Evolutionary conservation across 2,113 vertebrate species (phyloP).

Genomic region (Forbesichthys papilliferus): DNA sequence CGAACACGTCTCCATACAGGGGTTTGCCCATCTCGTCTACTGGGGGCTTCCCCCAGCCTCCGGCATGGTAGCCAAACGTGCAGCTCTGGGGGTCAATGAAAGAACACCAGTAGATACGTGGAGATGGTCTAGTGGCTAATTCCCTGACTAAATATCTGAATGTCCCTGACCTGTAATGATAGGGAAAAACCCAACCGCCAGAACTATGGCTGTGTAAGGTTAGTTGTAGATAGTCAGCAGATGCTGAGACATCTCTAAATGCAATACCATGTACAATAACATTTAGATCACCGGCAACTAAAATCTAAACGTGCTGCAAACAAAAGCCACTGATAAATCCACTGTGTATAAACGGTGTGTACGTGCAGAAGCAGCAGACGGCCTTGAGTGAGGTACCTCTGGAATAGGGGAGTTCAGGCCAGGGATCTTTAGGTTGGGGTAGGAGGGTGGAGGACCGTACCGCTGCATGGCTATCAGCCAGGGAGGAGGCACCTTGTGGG

Average conservation of each 20-base stretch:
- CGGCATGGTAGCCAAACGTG: slow-evolving; percentile 90
- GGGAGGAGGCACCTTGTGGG: slow-evolving; percentile 91
- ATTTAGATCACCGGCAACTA: no score
- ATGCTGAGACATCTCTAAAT: no score
- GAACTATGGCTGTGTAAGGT: no score
- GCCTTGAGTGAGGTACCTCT: slow-evolving; percentile 72
- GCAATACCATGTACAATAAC: no score
- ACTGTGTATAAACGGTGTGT: no score
- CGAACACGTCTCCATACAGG: slow-evolving; percentile 91
- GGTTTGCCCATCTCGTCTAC: slow-evolving; percentile 90
- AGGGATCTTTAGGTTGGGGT: slow-evolving; percentile 91
- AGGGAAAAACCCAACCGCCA: no score
- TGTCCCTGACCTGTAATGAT: no score
- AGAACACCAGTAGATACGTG: no score
- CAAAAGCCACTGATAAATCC: neutral
- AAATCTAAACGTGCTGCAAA: neutral
- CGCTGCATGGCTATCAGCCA: slow-evolving; percentile 94
- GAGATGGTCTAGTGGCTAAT: no score
- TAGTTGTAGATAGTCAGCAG: no score
- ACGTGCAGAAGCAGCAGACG: neutral
- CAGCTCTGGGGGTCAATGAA: slow-evolving; percentile 75
- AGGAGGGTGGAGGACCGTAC: slow-evolving; percentile 89
- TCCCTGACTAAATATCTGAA: no score
- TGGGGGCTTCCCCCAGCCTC: slow-evolving; percentile 92
- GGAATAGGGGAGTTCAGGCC: slow-evolving; percentile 90